Conservation (phyloP, 2,797 vertebrate species). For the Tarsius wallacei region DNA sequence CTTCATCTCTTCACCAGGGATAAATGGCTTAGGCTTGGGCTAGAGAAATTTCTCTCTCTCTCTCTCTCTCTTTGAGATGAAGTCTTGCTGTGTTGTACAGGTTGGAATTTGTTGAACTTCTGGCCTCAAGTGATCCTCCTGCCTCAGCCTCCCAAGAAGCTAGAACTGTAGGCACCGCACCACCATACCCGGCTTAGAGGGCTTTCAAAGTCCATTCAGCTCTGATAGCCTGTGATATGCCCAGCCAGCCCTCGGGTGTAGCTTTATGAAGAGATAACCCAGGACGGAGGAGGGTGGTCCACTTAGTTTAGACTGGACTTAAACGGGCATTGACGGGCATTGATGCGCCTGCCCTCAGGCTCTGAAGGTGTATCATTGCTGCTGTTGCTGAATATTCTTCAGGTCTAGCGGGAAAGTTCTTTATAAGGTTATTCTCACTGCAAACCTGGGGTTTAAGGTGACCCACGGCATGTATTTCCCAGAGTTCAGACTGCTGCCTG, state of each 20-base stretch:
- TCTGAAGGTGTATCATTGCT: fast-evolving
- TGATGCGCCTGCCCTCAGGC: neutral
- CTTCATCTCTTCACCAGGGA: neutral
- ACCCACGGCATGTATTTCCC: neutral
- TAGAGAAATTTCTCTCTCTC: neutral
- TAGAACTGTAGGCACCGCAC: neutral
- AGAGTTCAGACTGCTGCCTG: neutral
- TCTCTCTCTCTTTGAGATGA: neutral
- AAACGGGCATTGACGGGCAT: too few relatives aligned
- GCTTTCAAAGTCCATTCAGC: neutral
- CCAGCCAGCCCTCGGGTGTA: neutral
- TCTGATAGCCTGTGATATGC: neutral
- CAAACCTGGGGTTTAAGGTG: neutral
- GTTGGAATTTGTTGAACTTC: neutral
- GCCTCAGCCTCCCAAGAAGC: neutral
- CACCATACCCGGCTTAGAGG: too few relatives aligned
- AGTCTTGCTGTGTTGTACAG: neutral
- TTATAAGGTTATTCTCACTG: neutral
- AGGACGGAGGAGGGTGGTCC: neutral
- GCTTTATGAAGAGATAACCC: neutral
- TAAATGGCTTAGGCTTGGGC: neutral
- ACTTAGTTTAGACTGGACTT: neutral
- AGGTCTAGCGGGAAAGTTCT: neutral
- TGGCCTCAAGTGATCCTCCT: neutral
- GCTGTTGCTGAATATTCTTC: neutral